These are phyloP conservation scores for Torymus texanus DNA, from an alignment of 2,888 invertebrate species.

Conservation along the genomic window DNA sequence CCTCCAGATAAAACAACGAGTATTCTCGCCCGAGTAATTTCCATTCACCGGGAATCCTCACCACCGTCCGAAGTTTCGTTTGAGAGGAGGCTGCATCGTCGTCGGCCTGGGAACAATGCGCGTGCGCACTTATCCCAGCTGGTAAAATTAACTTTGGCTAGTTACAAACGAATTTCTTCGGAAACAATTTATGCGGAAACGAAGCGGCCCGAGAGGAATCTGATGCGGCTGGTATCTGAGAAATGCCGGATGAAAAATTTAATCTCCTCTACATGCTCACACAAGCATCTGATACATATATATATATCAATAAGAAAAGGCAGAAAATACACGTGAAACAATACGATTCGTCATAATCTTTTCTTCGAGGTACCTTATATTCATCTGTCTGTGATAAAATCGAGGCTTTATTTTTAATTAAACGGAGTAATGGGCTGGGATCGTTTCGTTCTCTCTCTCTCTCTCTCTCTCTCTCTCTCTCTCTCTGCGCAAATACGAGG, in stretches of 20 bases:
- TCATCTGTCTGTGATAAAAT: background rate
- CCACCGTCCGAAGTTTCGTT: slow-evolving; percentile 1
- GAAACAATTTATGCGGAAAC: slow-evolving; percentile 28
- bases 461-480: background rate
- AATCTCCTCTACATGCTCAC: background rate
- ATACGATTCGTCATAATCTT: slow-evolving; percentile 27
- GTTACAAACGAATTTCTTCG: slow-evolving; percentile 25
- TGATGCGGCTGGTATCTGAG: background rate
- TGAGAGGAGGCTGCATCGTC: background rate
- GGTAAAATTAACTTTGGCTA: slow-evolving; percentile 16
- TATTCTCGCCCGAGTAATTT: background rate
- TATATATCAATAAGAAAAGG: background rate
- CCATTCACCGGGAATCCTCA: background rate
- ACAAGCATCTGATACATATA: no score
- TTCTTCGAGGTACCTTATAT: background rate
- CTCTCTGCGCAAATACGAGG: background rate
- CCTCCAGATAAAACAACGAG: background rate
- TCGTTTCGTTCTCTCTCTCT: background rate
- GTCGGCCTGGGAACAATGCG: background rate
- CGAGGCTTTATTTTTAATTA: slow-evolving; percentile 25
- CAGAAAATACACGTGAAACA: background rate
- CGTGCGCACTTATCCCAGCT: background rate
- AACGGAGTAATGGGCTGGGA: background rate
- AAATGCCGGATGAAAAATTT: slow-evolving; percentile 24
- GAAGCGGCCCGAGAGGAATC: background rate